phyloP scores from a whole-genome alignment of 2,113 vertebrate species.

The Kryptolebias marmoratus region DNA sequence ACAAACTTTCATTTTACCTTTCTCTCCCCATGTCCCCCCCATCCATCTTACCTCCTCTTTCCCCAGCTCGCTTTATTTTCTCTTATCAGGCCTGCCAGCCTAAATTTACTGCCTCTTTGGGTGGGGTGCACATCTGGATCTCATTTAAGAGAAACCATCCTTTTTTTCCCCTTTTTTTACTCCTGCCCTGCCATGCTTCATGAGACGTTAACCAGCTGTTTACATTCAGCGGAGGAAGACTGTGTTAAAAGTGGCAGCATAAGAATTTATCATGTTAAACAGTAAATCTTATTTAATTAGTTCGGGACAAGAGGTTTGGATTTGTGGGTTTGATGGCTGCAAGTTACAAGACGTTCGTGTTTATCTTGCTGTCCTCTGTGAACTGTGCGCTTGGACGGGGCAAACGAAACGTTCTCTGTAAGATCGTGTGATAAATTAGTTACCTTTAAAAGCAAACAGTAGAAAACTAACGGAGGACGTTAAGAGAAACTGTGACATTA shows the following conservation, averaged over 20 bases:
- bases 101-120: slow-evolving; percentile 81
- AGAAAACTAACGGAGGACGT: background rate
- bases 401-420: background rate
- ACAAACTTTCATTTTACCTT: slow-evolving; percentile 39
- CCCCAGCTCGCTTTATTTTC: slow-evolving; percentile 51
- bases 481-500: slow-evolving; percentile 1
- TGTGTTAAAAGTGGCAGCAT: slow-evolving; percentile 21
- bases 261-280: slow-evolving; percentile 5
- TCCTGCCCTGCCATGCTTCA: slow-evolving; percentile 59
- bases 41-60: slow-evolving; percentile 40
- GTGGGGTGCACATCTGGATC: slow-evolving; percentile 85
- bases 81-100: slow-evolving; percentile 81
- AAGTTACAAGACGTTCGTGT: background rate
- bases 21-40: slow-evolving; percentile 22
- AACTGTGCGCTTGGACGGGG: background rate
- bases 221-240: slow-evolving; percentile 26
- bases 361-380: background rate
- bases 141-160: slow-evolving; percentile 76
- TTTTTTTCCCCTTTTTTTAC: slow-evolving; percentile 42
- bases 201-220: slow-evolving; percentile 72
- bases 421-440: background rate
- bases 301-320: slow-evolving; percentile 10
- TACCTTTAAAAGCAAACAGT: background rate
- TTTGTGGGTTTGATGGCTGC: slow-evolving; percentile 28
- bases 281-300: slow-evolving; percentile 4